These are phyloP conservation scores for Denticeps clupeoides DNA, from an alignment of 2,797 vertebrate species.

Conservation along the genomic window DNA sequence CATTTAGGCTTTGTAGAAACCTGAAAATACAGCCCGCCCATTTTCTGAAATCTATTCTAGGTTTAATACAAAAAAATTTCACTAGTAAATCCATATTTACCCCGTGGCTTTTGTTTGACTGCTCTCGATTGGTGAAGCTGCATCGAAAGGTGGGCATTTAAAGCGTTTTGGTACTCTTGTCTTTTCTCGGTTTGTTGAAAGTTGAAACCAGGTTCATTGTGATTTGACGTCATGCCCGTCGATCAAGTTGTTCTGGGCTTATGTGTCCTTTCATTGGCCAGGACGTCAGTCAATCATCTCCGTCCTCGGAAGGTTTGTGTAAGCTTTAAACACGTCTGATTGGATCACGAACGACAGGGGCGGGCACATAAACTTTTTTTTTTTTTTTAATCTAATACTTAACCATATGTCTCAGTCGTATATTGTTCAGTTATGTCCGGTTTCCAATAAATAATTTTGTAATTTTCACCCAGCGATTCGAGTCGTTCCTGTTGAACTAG, in stretches of 20 bases:
- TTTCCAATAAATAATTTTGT: too few relatives aligned
- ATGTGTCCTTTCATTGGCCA: constrained; percentile 21
- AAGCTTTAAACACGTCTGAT: constrained; percentile 30
- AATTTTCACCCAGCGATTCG: too few relatives aligned
- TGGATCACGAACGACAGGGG: too few relatives aligned
- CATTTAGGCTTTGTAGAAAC: neutral
- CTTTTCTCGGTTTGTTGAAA: constrained; percentile 39
- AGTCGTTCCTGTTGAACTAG: too few relatives aligned
- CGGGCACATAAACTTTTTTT: too few relatives aligned
- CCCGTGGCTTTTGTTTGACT: too few relatives aligned
- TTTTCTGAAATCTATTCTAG: too few relatives aligned
- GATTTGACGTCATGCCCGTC: constrained; percentile 34
- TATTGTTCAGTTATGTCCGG: too few relatives aligned
- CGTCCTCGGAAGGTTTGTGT: neutral
- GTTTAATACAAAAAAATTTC: too few relatives aligned
- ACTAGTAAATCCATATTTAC: too few relatives aligned
- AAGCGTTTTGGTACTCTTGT: constrained; percentile 47
- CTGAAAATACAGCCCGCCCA: constrained; percentile 4
- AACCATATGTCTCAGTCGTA: too few relatives aligned
- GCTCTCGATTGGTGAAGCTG: neutral
- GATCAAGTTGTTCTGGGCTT: neutral
- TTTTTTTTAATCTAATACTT: too few relatives aligned
- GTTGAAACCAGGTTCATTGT: neutral
- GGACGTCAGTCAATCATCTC: neutral
- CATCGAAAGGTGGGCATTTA: constrained; percentile 12